Percentiles rank a stretch among this genome's conserved stretches.
phyloP scores from a whole-genome alignment of 1,140 invertebrate species.

The Solen grandis region DNA sequence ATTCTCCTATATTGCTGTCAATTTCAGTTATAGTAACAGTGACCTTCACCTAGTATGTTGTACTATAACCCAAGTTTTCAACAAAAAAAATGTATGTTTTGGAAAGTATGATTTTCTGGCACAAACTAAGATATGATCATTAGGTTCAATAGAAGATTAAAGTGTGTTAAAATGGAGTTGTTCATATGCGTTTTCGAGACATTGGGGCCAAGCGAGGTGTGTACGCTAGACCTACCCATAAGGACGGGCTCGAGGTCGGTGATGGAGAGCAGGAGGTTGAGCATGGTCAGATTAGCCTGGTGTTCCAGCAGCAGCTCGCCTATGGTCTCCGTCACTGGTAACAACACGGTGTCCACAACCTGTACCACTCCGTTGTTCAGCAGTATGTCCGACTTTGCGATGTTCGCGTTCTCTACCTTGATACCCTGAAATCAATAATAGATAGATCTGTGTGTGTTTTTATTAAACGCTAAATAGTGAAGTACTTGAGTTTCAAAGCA shows the following conservation, averaged over 20 bases:
- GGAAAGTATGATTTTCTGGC: no score
- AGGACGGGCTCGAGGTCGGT: constrained; percentile 3
- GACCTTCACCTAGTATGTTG: no score
- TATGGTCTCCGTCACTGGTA: constrained; percentile 16
- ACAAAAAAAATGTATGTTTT: no score
- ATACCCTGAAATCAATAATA: constrained; percentile 5
- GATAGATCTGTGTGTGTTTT: not conserved
- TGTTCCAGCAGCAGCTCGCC: constrained; percentile 21
- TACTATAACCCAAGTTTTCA: no score
- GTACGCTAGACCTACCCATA: constrained; percentile 5
- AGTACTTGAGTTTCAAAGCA: no score
- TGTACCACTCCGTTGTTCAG: constrained; percentile 34
- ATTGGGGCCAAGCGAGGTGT: not conserved
- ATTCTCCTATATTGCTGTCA: no score
- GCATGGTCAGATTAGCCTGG: not conserved
- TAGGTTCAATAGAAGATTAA: no score
- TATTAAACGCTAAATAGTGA: no score
- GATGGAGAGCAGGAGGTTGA: constrained; percentile 18
- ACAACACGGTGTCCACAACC: constrained; percentile 1
- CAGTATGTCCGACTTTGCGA: constrained; percentile 6
- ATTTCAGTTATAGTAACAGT: no score
- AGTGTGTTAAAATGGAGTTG: no score
- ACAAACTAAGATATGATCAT: no score
- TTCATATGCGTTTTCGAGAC: no score
- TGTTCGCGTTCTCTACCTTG: not conserved